Percentiles rank a stretch among this genome's conserved stretches.
These are phyloP conservation scores for Cryptoblepharus egeriae DNA, from an alignment of 2,797 vertebrate species.

Conservation along the genomic window DNA sequence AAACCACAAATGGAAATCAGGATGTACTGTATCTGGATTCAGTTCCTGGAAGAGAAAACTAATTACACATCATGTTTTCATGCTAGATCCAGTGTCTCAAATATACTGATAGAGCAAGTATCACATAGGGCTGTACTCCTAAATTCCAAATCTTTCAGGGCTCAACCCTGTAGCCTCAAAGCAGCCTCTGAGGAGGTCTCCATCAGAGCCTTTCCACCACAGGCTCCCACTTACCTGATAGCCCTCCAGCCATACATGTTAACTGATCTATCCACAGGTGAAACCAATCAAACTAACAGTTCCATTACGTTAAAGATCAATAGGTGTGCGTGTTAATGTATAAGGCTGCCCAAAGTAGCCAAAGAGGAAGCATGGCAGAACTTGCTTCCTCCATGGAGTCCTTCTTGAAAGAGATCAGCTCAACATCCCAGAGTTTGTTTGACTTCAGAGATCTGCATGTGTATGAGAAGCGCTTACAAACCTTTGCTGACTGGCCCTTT, in stretches of 20 bases:
- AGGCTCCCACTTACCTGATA: no score
- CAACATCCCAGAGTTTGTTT: conserved; percentile 40
- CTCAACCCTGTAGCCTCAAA: no score
- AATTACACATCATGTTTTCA: neutral
- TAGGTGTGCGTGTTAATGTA: neutral
- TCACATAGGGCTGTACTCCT: neutral
- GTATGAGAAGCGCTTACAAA: conserved; percentile 76
- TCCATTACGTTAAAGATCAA: conserved; percentile 27
- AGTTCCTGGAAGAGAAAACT: conserved; percentile 79
- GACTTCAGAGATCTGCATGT: conserved; percentile 80
- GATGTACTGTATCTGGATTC: conserved; percentile 85
- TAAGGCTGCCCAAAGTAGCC: fast-evolving
- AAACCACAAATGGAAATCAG: conserved; percentile 91
- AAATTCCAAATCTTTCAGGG: neutral
- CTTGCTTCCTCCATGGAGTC: neutral
- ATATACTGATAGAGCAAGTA: no score
- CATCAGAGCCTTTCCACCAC: no score
- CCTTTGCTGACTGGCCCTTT: conserved; percentile 85
- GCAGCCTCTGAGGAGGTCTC: neutral
- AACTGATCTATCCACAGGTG: conserved; percentile 45
- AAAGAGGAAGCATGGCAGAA: fast-evolving
- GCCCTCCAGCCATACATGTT: no score
- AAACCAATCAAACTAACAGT: neutral
- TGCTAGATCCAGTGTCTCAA: neutral
- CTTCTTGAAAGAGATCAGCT: conserved; percentile 15